A percentile compares a stretch with the other conserved stretches of the same genome.
Conservation (phyloP, 64 coral and sea anemone genomes). For the Pocillopora damicornis region DNA sequence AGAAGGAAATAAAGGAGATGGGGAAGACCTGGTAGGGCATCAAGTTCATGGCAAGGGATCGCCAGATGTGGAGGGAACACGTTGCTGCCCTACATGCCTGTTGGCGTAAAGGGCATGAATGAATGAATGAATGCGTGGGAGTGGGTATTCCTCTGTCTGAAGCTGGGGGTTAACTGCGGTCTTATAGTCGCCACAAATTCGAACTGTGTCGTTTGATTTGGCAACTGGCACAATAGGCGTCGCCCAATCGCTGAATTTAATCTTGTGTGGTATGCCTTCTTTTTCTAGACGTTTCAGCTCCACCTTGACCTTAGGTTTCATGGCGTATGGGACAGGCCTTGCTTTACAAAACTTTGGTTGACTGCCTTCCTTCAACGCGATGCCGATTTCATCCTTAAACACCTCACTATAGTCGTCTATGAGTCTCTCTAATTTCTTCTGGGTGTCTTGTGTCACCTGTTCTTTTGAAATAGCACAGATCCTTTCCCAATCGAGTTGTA, state of each 20-base stretch:
- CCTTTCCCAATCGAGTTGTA: slow-evolving; percentile 1
- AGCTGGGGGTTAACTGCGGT: background rate
- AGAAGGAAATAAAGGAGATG: too few relatives aligned
- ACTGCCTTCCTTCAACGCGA: background rate
- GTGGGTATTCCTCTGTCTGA: background rate
- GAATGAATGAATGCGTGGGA: too few relatives aligned
- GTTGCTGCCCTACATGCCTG: too few relatives aligned
- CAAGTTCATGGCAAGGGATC: too few relatives aligned
- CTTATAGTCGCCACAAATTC: background rate
- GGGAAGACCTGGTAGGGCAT: too few relatives aligned
- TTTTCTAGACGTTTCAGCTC: slow-evolving; percentile 20
- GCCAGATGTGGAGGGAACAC: too few relatives aligned
- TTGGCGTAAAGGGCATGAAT: too few relatives aligned
- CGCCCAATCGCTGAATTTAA: slow-evolving; percentile 2
- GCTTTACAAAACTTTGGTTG: slow-evolving; percentile 1
- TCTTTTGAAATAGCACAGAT: slow-evolving; percentile 11
- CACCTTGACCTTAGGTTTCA: background rate
- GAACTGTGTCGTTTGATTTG: background rate
- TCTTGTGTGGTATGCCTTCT: background rate
- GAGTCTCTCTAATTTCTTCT: background rate
- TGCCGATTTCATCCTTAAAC: slow-evolving; percentile 5
- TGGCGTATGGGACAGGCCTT: background rate
- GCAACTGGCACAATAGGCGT: background rate
- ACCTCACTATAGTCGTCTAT: background rate
- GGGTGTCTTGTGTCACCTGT: background rate